phyloP scores from a whole-genome alignment of 1,140 invertebrate genomes.

The Panonychus citri region DNA sequence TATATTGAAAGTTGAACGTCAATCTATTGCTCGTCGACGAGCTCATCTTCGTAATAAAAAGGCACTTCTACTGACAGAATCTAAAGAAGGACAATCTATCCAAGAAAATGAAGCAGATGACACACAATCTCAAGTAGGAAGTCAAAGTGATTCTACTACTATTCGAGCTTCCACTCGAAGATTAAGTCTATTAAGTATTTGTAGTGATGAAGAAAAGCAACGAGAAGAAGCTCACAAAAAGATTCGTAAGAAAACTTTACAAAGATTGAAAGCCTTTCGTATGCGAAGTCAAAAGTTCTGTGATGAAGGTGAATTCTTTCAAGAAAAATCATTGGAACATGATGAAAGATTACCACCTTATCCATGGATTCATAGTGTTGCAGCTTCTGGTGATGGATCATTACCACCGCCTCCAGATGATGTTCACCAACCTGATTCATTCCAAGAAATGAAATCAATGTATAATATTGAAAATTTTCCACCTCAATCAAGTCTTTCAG shows the following conservation, averaged over 20 bases:
- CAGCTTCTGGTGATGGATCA: neutral
- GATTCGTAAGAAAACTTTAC: conserved; percentile 9
- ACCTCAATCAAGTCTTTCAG: neutral
- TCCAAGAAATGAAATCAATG: neutral
- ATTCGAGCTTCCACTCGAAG: no score
- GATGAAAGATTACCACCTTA: neutral
- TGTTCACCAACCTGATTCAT: neutral
- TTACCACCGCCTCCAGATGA: neutral
- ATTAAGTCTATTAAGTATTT: no score
- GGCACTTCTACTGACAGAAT: conserved; percentile 3
- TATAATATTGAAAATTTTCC: neutral
- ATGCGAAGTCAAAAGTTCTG: conserved; percentile 4
- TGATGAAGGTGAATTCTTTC: neutral
- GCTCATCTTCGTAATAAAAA: conserved; percentile 19
- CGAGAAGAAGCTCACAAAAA: conserved; percentile 2
- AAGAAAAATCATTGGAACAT: neutral
- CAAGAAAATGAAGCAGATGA: conserved; percentile 2
- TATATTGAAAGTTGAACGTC: conserved; percentile 16
- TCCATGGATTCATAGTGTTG: neutral
- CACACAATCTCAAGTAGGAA: neutral
- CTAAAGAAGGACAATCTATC: conserved; percentile 3
- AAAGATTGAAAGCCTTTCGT: conserved; percentile 5
- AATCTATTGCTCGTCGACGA: conserved; percentile 18
- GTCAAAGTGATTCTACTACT: no score
- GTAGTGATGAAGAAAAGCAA: conserved; percentile 1